Evolutionary conservation across 2,113 vertebrate genomes (phyloP), one percentile per base, ranked within the genome.

Genomic region (Festucalex cinctus): DNA sequence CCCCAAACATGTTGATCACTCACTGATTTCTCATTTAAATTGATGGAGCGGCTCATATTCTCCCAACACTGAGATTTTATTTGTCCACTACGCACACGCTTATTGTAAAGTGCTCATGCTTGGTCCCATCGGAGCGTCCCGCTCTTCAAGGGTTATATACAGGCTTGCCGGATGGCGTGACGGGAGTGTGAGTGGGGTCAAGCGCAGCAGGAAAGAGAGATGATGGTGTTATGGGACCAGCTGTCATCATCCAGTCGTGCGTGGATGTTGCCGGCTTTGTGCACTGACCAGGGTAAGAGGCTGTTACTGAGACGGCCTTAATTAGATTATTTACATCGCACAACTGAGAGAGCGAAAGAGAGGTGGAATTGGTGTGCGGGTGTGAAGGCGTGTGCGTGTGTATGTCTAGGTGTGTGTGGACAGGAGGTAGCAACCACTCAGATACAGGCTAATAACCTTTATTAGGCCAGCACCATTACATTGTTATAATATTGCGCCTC

Each of bases 301-400:
- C 81, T 79, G 87, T 87, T 86, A 86, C 80, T 80, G 82, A 88
- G 83, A 78, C 54, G 57, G 48, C 76, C 67, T 79, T 88, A 89
- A 90, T 90, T 89, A 83, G 87, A 90, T 90, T 88, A 89, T 89
- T 86, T 86, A 85, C 83, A 88, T 89, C 76, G 80, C 84, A 84
- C 81, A 80, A 82, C 75, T 69, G 75, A 69, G 70, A 76, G 48
- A 74, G 65, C 12, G 22, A 24, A 32, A 69, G 73, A 22, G 57
- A 71, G 60, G 63, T 32, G 49, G 79, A 57, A 17, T 17, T 32
- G 14, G 20, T 54, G 51, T 41, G 57, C 51, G 36, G 37, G 71
- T 62, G 64, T 67, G 57, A n/a, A n/a, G 32, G 37, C 60, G 63
- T 54, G 68, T 43, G 43, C 37, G 61, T 19, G 59, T 58, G 49